Evolutionary conservation across 2,113 vertebrate genomes (phyloP).

Genomic region (Perca flavescens): DNA sequence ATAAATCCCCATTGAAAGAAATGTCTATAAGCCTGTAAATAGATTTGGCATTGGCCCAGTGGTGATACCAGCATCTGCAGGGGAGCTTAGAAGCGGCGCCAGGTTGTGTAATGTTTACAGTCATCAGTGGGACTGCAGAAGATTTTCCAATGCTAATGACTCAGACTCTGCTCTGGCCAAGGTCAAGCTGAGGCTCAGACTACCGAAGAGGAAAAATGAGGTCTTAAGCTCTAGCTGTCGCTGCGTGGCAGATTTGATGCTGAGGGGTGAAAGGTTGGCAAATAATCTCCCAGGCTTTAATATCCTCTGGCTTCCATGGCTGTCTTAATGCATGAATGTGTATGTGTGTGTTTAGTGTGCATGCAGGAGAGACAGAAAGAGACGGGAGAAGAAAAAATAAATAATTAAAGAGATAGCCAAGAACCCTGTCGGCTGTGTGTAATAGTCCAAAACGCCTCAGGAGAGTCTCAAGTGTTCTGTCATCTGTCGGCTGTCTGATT

Average conservation of each 20-base stretch:
- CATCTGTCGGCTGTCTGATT: conserved; percentile 71
- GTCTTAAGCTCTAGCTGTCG: conserved; percentile 56
- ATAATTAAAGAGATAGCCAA: conserved; percentile 52
- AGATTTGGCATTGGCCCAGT: conserved; percentile 43
- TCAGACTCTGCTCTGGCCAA: conserved; percentile 51
- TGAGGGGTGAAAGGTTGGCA: conserved; percentile 54
- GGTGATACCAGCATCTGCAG: conserved; percentile 41
- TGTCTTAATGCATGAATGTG: conserved; percentile 41
- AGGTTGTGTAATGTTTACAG: conserved; percentile 65
- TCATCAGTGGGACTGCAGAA: conserved; percentile 47
- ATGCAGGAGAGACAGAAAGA: conserved; percentile 5
- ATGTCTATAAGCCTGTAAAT: conserved; percentile 48
- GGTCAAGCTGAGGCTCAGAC: conserved; percentile 60
- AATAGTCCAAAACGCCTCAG: conserved; percentile 51
- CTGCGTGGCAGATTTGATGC: conserved; percentile 54
- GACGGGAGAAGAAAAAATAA: conserved; percentile 1
- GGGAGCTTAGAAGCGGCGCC: conserved; percentile 29
- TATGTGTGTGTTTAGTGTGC: not conserved
- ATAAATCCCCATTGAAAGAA: conserved; percentile 32
- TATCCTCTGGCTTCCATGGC: conserved; percentile 39
- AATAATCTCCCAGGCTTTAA: conserved; percentile 64
- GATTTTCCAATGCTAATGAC: conserved; percentile 62
- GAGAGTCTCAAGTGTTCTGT: conserved; percentile 55
- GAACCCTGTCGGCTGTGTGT: conserved; percentile 37
- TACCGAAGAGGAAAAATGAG: conserved; percentile 46